Evolutionary conservation across 2,113 vertebrate species (phyloP).

Genomic region (zebrafish (Danio rerio)): DNA sequence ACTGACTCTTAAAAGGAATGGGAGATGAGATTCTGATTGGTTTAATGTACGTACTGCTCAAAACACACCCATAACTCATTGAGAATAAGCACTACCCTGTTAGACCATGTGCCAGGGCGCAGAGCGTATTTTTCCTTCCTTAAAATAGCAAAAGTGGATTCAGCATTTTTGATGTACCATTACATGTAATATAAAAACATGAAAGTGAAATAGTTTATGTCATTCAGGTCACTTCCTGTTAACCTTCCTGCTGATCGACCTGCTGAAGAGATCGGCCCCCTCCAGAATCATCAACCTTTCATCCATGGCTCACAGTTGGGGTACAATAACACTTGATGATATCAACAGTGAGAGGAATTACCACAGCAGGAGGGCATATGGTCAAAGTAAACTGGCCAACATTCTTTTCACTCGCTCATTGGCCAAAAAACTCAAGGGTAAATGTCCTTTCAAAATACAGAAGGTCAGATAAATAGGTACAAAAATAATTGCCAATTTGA

Average conservation of each 20-base stretch:
- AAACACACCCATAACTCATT: too few species aligned
- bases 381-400: slow-evolving; percentile 69
- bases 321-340: slow-evolving; percentile 64
- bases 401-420: slow-evolving; percentile 61
- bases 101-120: too few species aligned
- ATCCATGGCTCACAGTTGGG: slow-evolving; percentile 65
- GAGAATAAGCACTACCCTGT: too few species aligned
- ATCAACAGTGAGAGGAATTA: slow-evolving; percentile 67
- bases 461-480: not conserved
- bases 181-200: too few species aligned
- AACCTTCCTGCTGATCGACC: slow-evolving; percentile 63
- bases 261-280: slow-evolving; percentile 64
- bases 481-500: not conserved
- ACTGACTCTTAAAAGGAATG: too few species aligned
- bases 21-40: too few species aligned
- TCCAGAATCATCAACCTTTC: slow-evolving; percentile 67
- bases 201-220: too few species aligned
- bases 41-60: too few species aligned
- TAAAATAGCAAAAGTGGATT: too few species aligned
- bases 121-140: too few species aligned
- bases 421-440: slow-evolving; percentile 63
- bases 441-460: not conserved
- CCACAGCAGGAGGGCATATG: slow-evolving; percentile 60
- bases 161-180: too few species aligned
- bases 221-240: slow-evolving; percentile 67